phyloP scores from a whole-genome alignment of 2,113 vertebrate genomes.

The Mustela lutreola region DNA sequence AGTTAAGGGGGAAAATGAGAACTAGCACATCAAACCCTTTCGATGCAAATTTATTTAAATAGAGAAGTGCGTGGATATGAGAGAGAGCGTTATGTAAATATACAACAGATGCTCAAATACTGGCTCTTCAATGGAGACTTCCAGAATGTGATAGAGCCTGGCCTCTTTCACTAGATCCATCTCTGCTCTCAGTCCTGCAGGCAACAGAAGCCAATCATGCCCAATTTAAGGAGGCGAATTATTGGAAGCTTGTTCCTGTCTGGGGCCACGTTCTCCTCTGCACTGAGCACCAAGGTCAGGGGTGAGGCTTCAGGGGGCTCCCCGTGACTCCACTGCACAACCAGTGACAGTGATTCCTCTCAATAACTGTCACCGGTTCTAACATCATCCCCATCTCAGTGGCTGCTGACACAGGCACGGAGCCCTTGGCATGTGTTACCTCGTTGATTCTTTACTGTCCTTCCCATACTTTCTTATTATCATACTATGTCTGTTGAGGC shows the following conservation, averaged over 20 bases:
- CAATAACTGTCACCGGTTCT: rapidly evolving
- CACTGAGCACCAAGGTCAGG: neutral
- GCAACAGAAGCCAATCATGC: neutral
- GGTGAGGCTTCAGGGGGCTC: neutral
- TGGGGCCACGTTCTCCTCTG: neutral
- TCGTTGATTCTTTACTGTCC: neutral
- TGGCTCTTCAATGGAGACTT: neutral
- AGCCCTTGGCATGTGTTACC: neutral
- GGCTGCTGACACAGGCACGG: rapidly evolving
- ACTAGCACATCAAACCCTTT: neutral
- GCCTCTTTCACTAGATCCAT: neutral
- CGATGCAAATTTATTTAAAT: neutral
- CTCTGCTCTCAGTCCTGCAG: neutral
- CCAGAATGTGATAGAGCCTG: rapidly evolving
- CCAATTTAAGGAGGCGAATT: neutral
- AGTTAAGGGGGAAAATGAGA: neutral
- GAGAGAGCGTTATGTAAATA: neutral
- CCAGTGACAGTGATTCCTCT: rapidly evolving
- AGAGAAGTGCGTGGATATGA: neutral
- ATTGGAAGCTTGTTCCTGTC: neutral
- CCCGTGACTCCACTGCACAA: neutral
- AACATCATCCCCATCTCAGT: neutral
- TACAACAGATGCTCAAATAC: too few relatives aligned
- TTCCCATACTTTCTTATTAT: neutral
- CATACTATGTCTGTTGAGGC: neutral